Base-by-base conservation (phyloP, 2,888 invertebrate species). In the Thymelicus acteon region DNA sequence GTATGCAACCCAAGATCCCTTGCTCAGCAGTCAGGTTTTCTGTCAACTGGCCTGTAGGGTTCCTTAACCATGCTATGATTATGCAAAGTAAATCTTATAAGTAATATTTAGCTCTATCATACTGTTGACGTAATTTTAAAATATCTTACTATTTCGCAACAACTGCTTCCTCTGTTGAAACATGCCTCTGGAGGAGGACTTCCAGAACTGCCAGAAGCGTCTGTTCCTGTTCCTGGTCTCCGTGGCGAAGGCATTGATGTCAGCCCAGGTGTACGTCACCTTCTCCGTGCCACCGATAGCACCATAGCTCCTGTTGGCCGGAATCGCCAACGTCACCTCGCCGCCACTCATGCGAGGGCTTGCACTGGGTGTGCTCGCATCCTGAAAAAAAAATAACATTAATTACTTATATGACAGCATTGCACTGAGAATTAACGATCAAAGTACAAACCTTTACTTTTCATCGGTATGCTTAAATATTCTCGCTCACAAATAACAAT, bases 191-290 rank as follows among this genome's bases (percentile, higher is more conserved):
- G 80, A 78, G 0, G 90, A 89, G 0, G 82, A 77, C 80, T 80
- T 94, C 94, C 80, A 94, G 80, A 83, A 93, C 84, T 89, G 94
- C 94, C 86, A 94, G 83, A 83, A 89, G 67, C 82, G 88, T 80
- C 79, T 86, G 75, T 83, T 91, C 78, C 89, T 91, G 76, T 81
- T 85, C 68, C 92, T 89, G 74, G 95, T 94, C 72, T 95, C 95
- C 12, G 95, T 95, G 10, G 95, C 95, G 80, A 96, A 97, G 0
- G 97, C 97, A 85, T 97, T 97, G 75, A 97, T 91, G 74, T 96
- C 96, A 62, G 95, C 95, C 97, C 97, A 97, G 6, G 96, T 95
- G 88, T 97, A 97, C 0, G 96, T 96, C 72, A 97, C 95, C 76
- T 92, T 92, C 77, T 93, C 93, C 3, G 82, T 76, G 2, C 87